phyloP scores from a whole-genome alignment of 1,140 invertebrate species.

The Scaptomyza graminum region DNA sequence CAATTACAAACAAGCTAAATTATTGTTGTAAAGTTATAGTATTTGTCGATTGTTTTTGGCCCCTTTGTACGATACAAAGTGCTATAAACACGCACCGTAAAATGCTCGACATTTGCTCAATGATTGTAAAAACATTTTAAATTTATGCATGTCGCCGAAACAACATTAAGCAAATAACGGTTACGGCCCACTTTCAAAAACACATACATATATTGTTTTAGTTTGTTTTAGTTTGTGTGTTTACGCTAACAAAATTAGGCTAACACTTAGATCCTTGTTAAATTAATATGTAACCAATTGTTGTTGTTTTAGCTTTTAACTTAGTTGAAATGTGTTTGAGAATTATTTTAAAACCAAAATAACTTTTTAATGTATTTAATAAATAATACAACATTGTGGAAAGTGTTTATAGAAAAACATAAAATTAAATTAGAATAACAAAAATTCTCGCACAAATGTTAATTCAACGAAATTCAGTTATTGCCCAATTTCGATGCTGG shows the following conservation, averaged over 20 bases:
- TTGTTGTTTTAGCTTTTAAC: too few species aligned
- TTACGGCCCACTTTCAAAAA: conserved; percentile 2
- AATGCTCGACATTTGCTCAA: conserved; percentile 65
- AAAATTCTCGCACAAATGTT: too few species aligned
- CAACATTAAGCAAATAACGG: conserved; percentile 52
- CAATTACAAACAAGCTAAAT: conserved; percentile 36
- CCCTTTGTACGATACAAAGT: background rate
- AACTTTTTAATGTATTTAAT: too few species aligned
- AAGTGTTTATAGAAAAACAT: too few species aligned
- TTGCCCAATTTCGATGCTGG: background rate
- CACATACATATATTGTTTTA: too few species aligned
- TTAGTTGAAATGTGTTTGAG: too few species aligned
- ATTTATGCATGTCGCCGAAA: conserved; percentile 50
- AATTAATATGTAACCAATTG: too few species aligned
- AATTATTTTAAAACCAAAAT: too few species aligned
- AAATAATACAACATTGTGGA: too few species aligned
- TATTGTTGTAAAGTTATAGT: conserved; percentile 11
- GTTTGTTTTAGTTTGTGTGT: conserved; percentile 8
- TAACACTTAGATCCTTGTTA: too few species aligned
- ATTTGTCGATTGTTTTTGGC: conserved; percentile 9
- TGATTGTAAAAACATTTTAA: conserved; percentile 64
- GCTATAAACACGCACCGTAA: conserved; percentile 20
- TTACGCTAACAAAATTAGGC: too few species aligned
- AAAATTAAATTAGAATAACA: too few species aligned
- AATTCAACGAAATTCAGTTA: background rate